These are phyloP conservation scores for Styela plicata DNA, from an alignment of 23 tunicate species.

Conservation along the genomic window DNA sequence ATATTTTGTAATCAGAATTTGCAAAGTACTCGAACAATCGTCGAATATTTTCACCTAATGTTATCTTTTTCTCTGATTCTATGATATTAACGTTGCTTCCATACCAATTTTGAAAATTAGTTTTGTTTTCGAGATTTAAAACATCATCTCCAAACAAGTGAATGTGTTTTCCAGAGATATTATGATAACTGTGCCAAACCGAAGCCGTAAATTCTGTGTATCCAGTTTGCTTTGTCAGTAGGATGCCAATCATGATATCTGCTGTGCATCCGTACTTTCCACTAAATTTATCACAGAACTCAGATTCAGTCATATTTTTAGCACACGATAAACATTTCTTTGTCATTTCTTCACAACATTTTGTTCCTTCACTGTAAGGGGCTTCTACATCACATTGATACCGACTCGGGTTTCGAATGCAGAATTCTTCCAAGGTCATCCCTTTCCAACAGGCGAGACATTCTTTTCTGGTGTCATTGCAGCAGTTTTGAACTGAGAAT, in stretches of 20 bases:
- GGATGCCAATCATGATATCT: conserved; percentile 6
- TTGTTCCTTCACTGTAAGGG: neutral
- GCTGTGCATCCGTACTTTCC: neutral
- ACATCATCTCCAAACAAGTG: neutral
- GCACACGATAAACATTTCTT: neutral
- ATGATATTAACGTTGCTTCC: neutral
- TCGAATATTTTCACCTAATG: neutral
- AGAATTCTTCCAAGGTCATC: neutral
- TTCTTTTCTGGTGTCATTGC: neutral
- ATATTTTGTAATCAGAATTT: neutral
- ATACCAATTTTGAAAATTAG: neutral
- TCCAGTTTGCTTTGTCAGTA: neutral
- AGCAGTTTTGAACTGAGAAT: neutral
- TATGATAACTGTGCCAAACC: neutral
- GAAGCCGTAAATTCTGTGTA: conserved; percentile 8
- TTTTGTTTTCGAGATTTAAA: neutral
- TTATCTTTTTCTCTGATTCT: neutral
- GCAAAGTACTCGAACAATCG: neutral
- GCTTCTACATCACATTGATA: neutral
- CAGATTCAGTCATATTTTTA: neutral
- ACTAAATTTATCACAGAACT: neutral
- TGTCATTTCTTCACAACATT: neutral
- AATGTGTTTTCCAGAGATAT: neutral
- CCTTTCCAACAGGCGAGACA: neutral
- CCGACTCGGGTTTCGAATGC: neutral